These are phyloP conservation scores for Chlorodrepanis virens DNA, from an alignment of 2,113 vertebrate species.

Conservation along the genomic window DNA sequence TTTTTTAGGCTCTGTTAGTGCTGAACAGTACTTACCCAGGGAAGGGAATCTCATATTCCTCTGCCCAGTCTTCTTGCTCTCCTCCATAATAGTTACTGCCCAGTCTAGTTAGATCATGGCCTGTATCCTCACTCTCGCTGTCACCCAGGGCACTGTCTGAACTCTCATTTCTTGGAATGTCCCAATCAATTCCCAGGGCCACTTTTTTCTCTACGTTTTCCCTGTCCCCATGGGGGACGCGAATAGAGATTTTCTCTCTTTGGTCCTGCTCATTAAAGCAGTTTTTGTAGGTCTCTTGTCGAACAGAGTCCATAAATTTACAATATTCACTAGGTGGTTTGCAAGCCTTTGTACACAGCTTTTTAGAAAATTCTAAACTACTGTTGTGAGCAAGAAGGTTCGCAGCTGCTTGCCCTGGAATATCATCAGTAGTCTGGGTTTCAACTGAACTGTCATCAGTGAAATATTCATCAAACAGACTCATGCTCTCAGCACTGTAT, in stretches of 20 bases:
- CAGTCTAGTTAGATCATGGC: constrained; percentile 74
- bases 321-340: constrained; percentile 69
- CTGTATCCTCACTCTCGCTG: constrained; percentile 92
- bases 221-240: constrained; percentile 79
- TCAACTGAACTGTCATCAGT: constrained; percentile 82
- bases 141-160: constrained; percentile 97
- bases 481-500: constrained; percentile 74
- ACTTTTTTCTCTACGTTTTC: constrained; percentile 82
- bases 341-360: constrained; percentile 56
- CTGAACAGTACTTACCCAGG: constrained; percentile 81
- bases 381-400: constrained; percentile 63
- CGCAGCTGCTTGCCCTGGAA: constrained; percentile 69
- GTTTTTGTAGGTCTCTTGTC: constrained; percentile 78
- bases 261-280: constrained; percentile 86
- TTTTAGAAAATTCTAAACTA: constrained; percentile 72
- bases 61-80: constrained; percentile 91
- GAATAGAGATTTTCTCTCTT: constrained; percentile 79
- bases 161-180: constrained; percentile 98
- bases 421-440: constrained; percentile 85
- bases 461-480: constrained; percentile 89
- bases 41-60: constrained; percentile 92
- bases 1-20: not conserved
- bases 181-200: constrained; percentile 83
- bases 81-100: constrained; percentile 73
- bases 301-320: constrained; percentile 74